A percentile compares a stretch with the other conserved stretches of the same genome.
Evolutionary conservation across 2,113 vertebrate genomes (phyloP).

Genomic region (Sminthopsis crassicaudata): DNA sequence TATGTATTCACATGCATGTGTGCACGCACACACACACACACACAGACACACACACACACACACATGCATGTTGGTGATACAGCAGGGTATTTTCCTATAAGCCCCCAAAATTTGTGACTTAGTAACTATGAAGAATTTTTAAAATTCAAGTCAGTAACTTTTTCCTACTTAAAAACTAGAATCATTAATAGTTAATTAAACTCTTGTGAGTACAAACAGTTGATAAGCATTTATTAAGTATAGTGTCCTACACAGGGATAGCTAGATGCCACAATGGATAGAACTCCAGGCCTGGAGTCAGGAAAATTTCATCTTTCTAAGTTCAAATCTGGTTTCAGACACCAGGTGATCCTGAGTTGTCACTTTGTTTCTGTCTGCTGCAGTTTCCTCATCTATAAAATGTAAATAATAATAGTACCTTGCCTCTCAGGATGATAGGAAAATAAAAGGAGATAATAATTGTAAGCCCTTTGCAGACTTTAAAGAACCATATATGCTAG

Average conservation of each 20-base stretch:
- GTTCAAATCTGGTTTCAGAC: neutral
- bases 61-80: neutral
- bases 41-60: too few species aligned
- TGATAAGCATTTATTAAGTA: neutral
- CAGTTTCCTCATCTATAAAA: neutral
- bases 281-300: neutral
- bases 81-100: neutral
- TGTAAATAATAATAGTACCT: neutral
- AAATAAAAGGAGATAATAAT: neutral
- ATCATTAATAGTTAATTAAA: neutral
- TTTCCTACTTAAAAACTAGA: neutral
- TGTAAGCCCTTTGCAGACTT: neutral
- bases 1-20: neutral
- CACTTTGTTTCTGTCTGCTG: neutral
- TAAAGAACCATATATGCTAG: neutral
- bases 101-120: neutral
- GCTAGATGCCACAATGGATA: too few species aligned
- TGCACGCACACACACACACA: too few species aligned
- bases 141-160: neutral
- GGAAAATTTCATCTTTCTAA: too few species aligned
- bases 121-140: neutral
- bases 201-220: neutral
- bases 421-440: neutral
- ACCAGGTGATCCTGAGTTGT: neutral
- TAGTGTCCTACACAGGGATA: neutral